phyloP scores from a whole-genome alignment of 1,140 invertebrate species.

The Streblospio benedicti region DNA sequence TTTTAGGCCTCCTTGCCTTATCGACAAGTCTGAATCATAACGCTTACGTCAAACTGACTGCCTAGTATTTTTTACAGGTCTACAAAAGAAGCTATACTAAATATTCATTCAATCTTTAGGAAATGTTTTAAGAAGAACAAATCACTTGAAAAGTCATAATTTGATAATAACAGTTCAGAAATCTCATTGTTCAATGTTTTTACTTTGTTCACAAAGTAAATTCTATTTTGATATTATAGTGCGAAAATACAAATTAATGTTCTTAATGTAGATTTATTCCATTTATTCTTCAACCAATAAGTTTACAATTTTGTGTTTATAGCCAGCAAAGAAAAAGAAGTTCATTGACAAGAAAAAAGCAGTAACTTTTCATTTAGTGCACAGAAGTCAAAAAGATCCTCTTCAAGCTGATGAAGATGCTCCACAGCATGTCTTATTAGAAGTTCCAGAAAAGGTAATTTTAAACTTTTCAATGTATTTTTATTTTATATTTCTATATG shows the following conservation, averaged over 20 bases:
- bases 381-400: slow-evolving; percentile 86
- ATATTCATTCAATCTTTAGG: too few relatives aligned
- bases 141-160: too few relatives aligned
- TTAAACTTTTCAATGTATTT: neutral
- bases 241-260: neutral
- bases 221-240: too few relatives aligned
- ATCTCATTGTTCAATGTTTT: too few relatives aligned
- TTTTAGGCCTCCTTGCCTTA: too few relatives aligned
- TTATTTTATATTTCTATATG: neutral
- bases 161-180: too few relatives aligned
- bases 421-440: slow-evolving; percentile 72
- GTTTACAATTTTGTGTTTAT: slow-evolving; percentile 14
- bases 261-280: neutral
- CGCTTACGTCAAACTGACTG: too few relatives aligned
- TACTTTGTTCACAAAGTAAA: too few relatives aligned
- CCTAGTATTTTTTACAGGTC: too few relatives aligned
- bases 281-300: neutral
- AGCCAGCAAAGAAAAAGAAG: slow-evolving; percentile 48
- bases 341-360: slow-evolving; percentile 89
- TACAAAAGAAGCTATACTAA: too few relatives aligned
- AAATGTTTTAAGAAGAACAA: too few relatives aligned
- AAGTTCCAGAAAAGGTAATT: slow-evolving; percentile 18
- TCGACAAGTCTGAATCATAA: too few relatives aligned
- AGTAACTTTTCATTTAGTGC: slow-evolving; percentile 81
- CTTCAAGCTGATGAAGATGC: slow-evolving; percentile 76